These are phyloP conservation scores for Galemys pyrenaicus DNA, from an alignment of 2,113 vertebrate genomes.

Conservation along the genomic window DNA sequence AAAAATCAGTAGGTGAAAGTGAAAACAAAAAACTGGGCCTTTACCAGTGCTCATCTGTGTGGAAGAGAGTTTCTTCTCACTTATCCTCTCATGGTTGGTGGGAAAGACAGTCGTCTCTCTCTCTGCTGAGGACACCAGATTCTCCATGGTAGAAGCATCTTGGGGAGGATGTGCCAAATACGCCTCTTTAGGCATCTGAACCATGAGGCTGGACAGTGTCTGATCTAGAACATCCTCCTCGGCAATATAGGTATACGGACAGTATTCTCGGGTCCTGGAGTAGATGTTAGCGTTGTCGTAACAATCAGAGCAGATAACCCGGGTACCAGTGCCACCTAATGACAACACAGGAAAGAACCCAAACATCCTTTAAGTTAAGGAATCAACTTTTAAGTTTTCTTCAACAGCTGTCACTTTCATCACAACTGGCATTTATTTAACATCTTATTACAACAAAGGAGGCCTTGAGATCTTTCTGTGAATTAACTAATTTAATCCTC, in stretches of 20 bases:
- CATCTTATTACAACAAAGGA: background rate
- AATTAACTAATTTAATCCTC: background rate
- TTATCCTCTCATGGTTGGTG: conserved; percentile 85
- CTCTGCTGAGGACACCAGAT: conserved; percentile 80
- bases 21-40: conserved; percentile 47
- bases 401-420: background rate
- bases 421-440: background rate
- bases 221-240: conserved; percentile 92
- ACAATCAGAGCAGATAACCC: conserved; percentile 97
- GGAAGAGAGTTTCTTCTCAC: conserved; percentile 81
- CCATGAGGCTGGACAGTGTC: conserved; percentile 84
- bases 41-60: conserved; percentile 87
- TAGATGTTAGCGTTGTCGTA: conserved; percentile 98
- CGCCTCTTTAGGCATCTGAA: conserved; percentile 84
- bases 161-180: conserved; percentile 81
- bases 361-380: background rate
- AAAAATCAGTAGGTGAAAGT: background rate
- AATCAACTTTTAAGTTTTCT: background rate
- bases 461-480: background rate
- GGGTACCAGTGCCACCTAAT: conserved; percentile 83
- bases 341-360: background rate
- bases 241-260: conserved; percentile 91
- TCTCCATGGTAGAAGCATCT: conserved; percentile 83
- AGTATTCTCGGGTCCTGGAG: conserved; percentile 93
- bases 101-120: conserved; percentile 87